These are phyloP conservation scores for Sandelia bainsii DNA, from an alignment of 2,797 vertebrate genomes.

Conservation along the genomic window DNA sequence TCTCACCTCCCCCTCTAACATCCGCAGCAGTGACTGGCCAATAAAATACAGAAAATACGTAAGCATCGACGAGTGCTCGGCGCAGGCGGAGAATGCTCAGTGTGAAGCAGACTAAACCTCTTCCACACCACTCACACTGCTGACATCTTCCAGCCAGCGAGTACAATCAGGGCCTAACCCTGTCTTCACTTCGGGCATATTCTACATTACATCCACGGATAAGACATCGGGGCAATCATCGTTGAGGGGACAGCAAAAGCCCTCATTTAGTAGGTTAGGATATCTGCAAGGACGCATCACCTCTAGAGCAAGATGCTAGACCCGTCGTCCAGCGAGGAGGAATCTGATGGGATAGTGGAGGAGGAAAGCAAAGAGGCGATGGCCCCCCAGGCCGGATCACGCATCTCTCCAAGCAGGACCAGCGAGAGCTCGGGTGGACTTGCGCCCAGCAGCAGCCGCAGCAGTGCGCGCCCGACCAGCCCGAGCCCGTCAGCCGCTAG, in stretches of 20 bases:
- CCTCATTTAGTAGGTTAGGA: conserved; percentile 16
- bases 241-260: background rate
- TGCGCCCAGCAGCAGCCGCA: conserved; percentile 89
- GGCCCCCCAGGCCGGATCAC: conserved; percentile 90
- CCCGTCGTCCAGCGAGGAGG: conserved; percentile 98
- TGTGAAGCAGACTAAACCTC: conserved; percentile 79
- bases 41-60: conserved; percentile 87
- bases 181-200: conserved; percentile 39
- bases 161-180: conserved; percentile 55
- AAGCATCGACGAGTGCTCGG: conserved; percentile 87
- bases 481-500: conserved; percentile 96
- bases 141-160: conserved; percentile 70
- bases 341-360: conserved; percentile 96
- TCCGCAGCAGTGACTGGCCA: conserved; percentile 87
- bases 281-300: conserved; percentile 47
- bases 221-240: conserved; percentile 16
- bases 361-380: conserved; percentile 95
- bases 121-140: conserved; percentile 82
- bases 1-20: conserved; percentile 75
- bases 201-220: conserved; percentile 32
- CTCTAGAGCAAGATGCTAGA: conserved; percentile 89
- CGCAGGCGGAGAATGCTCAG: conserved; percentile 88
- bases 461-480: conserved; percentile 93
- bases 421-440: conserved; percentile 91
- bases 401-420: conserved; percentile 93